Evolutionary conservation across 1,140 invertebrate species (phyloP).

Genomic region (Lepidurus apus): DNA sequence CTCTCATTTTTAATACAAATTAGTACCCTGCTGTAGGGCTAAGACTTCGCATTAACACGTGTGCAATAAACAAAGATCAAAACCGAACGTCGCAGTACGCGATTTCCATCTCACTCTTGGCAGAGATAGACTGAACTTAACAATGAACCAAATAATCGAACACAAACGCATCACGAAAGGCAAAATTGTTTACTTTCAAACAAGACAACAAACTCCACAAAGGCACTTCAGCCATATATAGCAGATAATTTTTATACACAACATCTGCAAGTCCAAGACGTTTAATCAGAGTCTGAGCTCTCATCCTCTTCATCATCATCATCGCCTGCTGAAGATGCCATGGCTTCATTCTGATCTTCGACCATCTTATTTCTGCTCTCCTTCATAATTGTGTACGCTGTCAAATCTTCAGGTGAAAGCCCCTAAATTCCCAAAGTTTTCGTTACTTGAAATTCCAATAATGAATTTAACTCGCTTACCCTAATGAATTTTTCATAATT

Average conservation of each 20-base stretch:
- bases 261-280: background rate
- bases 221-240: background rate
- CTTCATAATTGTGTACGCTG: background rate
- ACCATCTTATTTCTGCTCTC: background rate
- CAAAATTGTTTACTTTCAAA: slow-evolving; percentile 1
- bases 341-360: background rate
- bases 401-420: background rate
- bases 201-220: slow-evolving; percentile 14
- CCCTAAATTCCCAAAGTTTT: background rate
- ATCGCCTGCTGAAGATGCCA: background rate
- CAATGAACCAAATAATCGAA: too few species aligned
- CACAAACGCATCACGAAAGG: background rate
- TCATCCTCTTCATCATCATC: background rate
- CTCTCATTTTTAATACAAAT: background rate
- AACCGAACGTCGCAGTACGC: too few species aligned
- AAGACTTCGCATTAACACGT: too few species aligned
- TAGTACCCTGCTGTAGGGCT: too few species aligned
- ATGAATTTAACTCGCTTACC: slow-evolving; percentile 37
- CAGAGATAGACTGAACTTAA: too few species aligned
- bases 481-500: slow-evolving; percentile 48
- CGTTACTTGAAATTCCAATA: background rate
- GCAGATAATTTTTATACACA: slow-evolving; percentile 19
- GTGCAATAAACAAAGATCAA: too few species aligned
- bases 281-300: slow-evolving; percentile 10
- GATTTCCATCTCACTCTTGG: too few species aligned